Conservation (phyloP, 2,888 invertebrate species). For the Stegophylla sp. region DNA sequence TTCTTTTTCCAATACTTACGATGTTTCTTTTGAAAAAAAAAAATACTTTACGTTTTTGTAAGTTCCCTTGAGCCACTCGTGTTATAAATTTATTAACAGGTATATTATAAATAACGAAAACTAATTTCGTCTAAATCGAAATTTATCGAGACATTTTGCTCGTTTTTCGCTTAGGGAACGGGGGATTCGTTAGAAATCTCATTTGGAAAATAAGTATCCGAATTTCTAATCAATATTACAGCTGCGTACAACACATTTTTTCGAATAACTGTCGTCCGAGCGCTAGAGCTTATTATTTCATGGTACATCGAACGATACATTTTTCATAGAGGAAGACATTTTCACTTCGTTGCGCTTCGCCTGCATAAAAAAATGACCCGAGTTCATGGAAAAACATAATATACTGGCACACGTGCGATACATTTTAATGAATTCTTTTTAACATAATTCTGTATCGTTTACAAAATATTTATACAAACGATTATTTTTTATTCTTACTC, state of each 20-base stretch:
- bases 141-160: too few species aligned
- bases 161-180: too few species aligned
- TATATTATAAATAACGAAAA: too few species aligned
- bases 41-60: background rate
- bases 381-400: background rate
- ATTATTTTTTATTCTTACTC: too few species aligned
- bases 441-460: too few species aligned
- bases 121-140: too few species aligned
- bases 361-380: background rate
- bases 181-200: background rate
- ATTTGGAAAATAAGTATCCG: background rate
- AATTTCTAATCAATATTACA: background rate
- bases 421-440: conserved; percentile 14
- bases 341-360: background rate
- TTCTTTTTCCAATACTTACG: too few species aligned
- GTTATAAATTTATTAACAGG: too few species aligned
- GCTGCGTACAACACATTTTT: background rate
- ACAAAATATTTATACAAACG: too few species aligned
- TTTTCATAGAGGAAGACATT: background rate
- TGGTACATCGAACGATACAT: background rate
- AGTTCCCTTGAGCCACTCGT: background rate
- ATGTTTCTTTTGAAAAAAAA: too few species aligned
- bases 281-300: background rate
- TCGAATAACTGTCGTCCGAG: background rate
- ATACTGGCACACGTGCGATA: background rate